Evolutionary conservation across 2,797 vertebrate genomes (phyloP).

Genomic region (Danio aesculapii): DNA sequence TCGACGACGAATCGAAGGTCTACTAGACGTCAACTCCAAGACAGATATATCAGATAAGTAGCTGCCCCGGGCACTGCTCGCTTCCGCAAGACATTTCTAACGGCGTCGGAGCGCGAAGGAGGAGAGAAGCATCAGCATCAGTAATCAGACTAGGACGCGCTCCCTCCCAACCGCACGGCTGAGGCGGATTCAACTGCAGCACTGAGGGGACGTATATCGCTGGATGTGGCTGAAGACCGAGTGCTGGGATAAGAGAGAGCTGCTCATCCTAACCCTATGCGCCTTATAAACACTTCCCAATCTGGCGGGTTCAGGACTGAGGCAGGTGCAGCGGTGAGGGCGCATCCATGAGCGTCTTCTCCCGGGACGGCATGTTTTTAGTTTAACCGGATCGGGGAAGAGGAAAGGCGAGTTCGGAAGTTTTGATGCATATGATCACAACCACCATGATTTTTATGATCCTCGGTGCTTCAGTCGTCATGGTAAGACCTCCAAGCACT

Average conservation of each 20-base stretch:
- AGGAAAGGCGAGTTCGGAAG: constrained; percentile 84
- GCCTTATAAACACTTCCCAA: constrained; percentile 69
- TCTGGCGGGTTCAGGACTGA: constrained; percentile 73
- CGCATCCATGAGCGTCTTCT: constrained; percentile 83
- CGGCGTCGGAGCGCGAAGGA: constrained; percentile 63
- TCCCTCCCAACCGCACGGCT: constrained; percentile 56
- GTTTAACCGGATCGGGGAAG: constrained; percentile 77
- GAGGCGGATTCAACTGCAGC: constrained; percentile 52
- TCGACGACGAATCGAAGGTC: constrained; percentile 12
- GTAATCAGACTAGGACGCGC: constrained; percentile 68
- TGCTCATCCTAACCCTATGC: constrained; percentile 65
- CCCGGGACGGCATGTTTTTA: constrained; percentile 79
- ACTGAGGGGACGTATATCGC: constrained; percentile 54
- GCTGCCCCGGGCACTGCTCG: constrained; percentile 49
- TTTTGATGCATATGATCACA: constrained; percentile 97
- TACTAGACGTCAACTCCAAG: constrained; percentile 36
- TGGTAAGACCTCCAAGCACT: constrained; percentile 85
- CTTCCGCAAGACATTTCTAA: constrained; percentile 56
- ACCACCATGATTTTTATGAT: constrained; percentile 99
- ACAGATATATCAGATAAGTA: constrained; percentile 55
- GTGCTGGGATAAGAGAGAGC: constrained; percentile 71
- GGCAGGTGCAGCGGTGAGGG: constrained; percentile 76
- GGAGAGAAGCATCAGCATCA: constrained; percentile 69
- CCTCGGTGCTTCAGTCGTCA: constrained; percentile 97
- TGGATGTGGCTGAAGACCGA: constrained; percentile 78